Base-by-base conservation (phyloP, 2,113 vertebrate species). In the Galemys pyrenaicus region DNA sequence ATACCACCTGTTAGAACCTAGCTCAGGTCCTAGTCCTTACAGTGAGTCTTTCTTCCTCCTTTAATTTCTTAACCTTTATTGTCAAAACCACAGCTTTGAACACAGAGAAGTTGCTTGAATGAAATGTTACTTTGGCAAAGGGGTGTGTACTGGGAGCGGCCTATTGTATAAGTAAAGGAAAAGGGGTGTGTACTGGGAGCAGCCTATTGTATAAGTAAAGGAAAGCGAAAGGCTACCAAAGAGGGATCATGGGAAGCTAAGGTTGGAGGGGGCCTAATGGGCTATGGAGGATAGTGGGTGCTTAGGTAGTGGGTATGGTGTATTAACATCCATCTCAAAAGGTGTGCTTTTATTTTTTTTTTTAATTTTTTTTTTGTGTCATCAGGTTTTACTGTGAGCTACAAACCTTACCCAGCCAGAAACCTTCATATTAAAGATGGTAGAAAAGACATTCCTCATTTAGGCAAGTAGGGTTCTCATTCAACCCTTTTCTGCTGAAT, bases 331-430 rank as follows among this genome's bases (percentile, higher is more conserved):
- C 51, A 17, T 54, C 51, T 54, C 16, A 51, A 54, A 54, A 54
- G 51, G 15, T 54, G 19, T 17, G 51, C 51, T 19, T 54, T 17
- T 54, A 4, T 54, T n/a, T n/a, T n/a, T n/a, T n/a, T n/a, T n/a
- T n/a, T n/a, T n/a, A n/a, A n/a, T n/a, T n/a, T n/a, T n/a, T n/a
- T n/a, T n/a, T n/a, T n/a, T n/a, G 96, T 97, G 97, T 95, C 87
- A 95, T 81, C 86, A 84, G 75, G 46, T 95, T 97, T 97, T 96
- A 95, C 95, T 97, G 94, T 97, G 87, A 96, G 62, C 97, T 98
- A 98, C 98, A 97, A 82, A 87, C 98, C 99, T 99, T 99, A 99
- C 99, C 99, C 99, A 99, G 99, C 98, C 99, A 99, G 99, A 99
- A 97, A 99, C 98, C 98, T 98, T 98, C 98, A 98, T 97, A 98